A percentile compares a stretch with the other conserved stretches of the same genome.
Conservation (phyloP, 2,113 vertebrate genomes). For the Promerops cafer region DNA sequence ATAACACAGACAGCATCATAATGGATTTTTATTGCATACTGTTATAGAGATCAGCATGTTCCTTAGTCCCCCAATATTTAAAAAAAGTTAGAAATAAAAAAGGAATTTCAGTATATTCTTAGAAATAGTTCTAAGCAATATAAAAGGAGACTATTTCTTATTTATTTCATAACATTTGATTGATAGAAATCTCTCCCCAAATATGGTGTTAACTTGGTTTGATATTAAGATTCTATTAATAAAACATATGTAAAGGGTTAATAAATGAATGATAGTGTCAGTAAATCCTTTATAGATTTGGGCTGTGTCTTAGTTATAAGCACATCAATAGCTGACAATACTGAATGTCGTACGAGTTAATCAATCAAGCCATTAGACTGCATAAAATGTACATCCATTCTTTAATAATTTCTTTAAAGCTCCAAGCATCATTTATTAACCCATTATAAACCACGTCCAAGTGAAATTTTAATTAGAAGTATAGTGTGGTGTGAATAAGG, state of each 20-base stretch:
- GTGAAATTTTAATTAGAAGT: not conserved
- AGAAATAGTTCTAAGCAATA: not conserved
- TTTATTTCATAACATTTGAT: not conserved
- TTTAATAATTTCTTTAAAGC: not conserved
- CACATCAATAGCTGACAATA: not conserved
- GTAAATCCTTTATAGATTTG: constrained; percentile 4
- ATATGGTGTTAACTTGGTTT: not conserved
- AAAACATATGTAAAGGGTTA: not conserved
- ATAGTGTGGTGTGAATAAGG: not conserved
- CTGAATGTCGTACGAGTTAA: not conserved
- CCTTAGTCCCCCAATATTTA: not conserved
- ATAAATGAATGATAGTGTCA: not conserved
- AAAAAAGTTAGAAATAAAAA: not conserved
- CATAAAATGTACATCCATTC: not conserved
- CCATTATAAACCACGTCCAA: not conserved
- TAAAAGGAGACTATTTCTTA: not conserved
- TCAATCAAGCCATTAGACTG: not conserved
- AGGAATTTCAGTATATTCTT: not conserved
- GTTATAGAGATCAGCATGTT: not conserved
- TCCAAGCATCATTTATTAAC: not conserved
- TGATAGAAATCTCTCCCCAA: not conserved
- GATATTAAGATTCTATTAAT: not conserved
- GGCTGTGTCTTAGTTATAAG: not conserved
- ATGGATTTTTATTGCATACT: not conserved
- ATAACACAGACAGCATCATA: not conserved